Percentiles rank a stretch among this genome's conserved stretches.
phyloP scores from a whole-genome alignment of 2,797 vertebrate species.

The Ctenopoma multispine region DNA sequence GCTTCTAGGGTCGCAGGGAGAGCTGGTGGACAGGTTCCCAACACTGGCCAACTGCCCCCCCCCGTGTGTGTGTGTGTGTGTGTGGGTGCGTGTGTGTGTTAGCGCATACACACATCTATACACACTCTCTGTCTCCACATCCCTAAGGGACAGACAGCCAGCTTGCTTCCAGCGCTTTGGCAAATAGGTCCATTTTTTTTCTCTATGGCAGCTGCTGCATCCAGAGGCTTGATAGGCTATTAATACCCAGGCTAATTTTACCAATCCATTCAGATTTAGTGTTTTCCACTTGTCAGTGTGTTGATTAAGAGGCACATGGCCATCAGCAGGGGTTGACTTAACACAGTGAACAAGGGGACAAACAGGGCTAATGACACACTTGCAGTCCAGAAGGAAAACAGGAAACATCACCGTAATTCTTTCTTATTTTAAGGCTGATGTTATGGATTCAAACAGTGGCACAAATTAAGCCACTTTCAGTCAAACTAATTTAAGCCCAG shows the following conservation, averaged over 20 bases:
- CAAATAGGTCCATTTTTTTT: slow-evolving; percentile 72
- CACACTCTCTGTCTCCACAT: slow-evolving; percentile 56
- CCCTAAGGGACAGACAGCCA: slow-evolving; percentile 79
- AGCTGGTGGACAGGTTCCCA: slow-evolving; percentile 74
- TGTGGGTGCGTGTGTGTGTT: too few species aligned
- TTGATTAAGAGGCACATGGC: slow-evolving; percentile 86
- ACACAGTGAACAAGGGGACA: slow-evolving; percentile 71
- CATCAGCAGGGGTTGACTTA: slow-evolving; percentile 72
- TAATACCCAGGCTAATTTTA: slow-evolving; percentile 87
- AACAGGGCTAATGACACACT: slow-evolving; percentile 60
- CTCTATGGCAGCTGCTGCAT: slow-evolving; percentile 85
- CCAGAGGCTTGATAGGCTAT: slow-evolving; percentile 86
- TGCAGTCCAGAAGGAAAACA: slow-evolving; percentile 43
- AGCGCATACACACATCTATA: too few species aligned
- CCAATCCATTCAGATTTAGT: slow-evolving; percentile 86
- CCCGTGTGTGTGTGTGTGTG: too few species aligned
- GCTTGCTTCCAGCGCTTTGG: slow-evolving; percentile 81
- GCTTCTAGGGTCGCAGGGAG: slow-evolving; percentile 72
- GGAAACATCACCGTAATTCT: slow-evolving; percentile 30
- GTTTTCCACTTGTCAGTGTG: slow-evolving; percentile 80
- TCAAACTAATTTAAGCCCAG: slow-evolving; percentile 16
- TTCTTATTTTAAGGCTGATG: slow-evolving; percentile 35
- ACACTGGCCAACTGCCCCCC: slow-evolving; percentile 62
- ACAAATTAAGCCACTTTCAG: slow-evolving; percentile 26
- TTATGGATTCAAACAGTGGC: slow-evolving; percentile 1